Evolutionary conservation across 1,140 invertebrate species (phyloP), one percentile per base, ranked within the genome.

Genomic region (Dreissena polymorpha): DNA sequence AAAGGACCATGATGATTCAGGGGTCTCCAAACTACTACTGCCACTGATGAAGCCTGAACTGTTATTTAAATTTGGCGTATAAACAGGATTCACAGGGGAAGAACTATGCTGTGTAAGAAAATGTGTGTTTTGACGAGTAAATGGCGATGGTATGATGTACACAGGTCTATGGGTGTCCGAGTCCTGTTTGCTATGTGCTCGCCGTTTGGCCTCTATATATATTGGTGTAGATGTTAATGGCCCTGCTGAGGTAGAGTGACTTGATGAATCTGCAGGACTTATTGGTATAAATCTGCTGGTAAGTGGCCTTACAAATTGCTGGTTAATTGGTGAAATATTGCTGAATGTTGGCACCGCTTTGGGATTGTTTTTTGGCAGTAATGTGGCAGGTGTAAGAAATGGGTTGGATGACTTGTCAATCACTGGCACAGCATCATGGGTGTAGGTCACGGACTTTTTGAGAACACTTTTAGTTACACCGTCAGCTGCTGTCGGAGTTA

Each of bases 301-400:
- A 25, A 18, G 72, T 64, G 63, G 67, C 23, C 39, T 57, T 18
- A 50, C 39, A 51, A 3, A 21, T 51, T 80, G 78, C 23, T 80
- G 78, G 27, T 57, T 68, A 10, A 82, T 82, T 18, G 79, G 79
- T 50, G 79, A 82, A 55, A 82, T 82, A 63, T 82, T 74, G 53
- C 79, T 82, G 23, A 82, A 74, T 67, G 71, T 82, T 73, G 79
- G 79, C 55, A 82, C 79, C 29, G 79, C 79, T 82, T 82, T 82
- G 16, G 79, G 70, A 65, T 73, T 73, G 16, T 55, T 74, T 27
- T 82, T 74, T 65, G 39, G 63, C 10, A 82, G 63, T 51, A 49
- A 50, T 23, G 70, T 23, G 23, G 50, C 23, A 39, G 78, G 57
- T 27, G 70, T 64, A 21, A 49, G 70, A 29, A 29, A 21, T 64